Base-by-base conservation (phyloP, 2,888 invertebrate genomes). In the Argyra leucocephala region DNA sequence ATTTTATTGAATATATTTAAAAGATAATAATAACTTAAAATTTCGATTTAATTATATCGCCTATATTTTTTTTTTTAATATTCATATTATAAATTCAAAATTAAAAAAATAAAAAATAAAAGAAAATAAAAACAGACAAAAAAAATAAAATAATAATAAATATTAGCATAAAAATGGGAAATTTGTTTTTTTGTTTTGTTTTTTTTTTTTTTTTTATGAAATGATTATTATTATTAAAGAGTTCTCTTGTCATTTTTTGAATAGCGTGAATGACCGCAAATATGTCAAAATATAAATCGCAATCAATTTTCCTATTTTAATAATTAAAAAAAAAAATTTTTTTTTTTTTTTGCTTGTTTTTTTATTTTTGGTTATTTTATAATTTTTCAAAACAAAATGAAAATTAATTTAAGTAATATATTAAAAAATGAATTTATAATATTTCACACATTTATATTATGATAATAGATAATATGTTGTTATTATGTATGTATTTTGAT, bases 161-260 rank as follows among this genome's bases (percentile, higher is more conserved):
- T 31, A 31, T 31, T 31, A 31, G 12, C 31, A 31, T 31, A 31
- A 31, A 31, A 31, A 31, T 31, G 10, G 31, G 12, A 31, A 31
- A 31, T 10, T 31, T n/a, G n/a, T n/a, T n/a, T n/a, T n/a, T n/a
- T n/a, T n/a, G n/a, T n/a, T n/a, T n/a, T n/a, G n/a, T n/a, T n/a
- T n/a, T n/a, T n/a, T n/a, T n/a, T n/a, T n/a, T n/a, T n/a, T n/a
- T n/a, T n/a, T n/a, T 31, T 7, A 31, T 1, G 7, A 31, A 31
- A 31, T 31, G 31, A 31, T 31, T 31, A 31, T 31, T 31, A 48
- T n/a, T n/a, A 57, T 22, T 22, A 57, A 61, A 37, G 57, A 58
- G 66, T 57, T 67, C 66, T 67, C 67, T 68, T 68, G 66, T 66
- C 31, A 31, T 31, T 31, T 31, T 31, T 31, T 31, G 31, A 48